phyloP scores from a whole-genome alignment of 1,140 invertebrate species.

The Streblospio benedicti region DNA sequence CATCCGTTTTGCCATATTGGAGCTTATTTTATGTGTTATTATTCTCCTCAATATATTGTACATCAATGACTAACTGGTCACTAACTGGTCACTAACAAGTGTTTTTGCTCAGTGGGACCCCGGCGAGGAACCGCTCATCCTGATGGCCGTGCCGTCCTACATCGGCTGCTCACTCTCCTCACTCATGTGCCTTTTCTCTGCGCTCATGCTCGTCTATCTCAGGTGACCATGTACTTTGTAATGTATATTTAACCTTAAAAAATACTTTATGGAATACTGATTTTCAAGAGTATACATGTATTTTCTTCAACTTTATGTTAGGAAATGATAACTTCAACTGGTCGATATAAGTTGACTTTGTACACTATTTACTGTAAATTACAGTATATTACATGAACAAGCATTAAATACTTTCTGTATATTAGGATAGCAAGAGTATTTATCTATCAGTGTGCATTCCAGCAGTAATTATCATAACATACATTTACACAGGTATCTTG shows the following conservation, averaged over 20 bases:
- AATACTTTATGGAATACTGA: not conserved
- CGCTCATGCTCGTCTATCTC: slow-evolving; percentile 36
- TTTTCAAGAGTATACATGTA: too few relatives aligned
- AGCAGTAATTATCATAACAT: too few relatives aligned
- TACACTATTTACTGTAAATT: too few relatives aligned
- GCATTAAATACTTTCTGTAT: too few relatives aligned
- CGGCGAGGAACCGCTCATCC: slow-evolving; percentile 31
- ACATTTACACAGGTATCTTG: too few relatives aligned
- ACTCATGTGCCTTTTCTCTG: slow-evolving; percentile 34
- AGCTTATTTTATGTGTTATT: not conserved
- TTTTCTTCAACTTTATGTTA: too few relatives aligned
- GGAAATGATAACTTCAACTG: too few relatives aligned
- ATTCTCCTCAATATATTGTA: not conserved
- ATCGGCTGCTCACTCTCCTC: slow-evolving; percentile 40
- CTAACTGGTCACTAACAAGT: not conserved
- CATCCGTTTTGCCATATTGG: not conserved
- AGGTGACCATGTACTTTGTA: slow-evolving; percentile 25
- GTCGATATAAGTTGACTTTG: too few relatives aligned
- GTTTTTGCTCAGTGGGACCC: slow-evolving; percentile 40
- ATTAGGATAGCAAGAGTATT: too few relatives aligned
- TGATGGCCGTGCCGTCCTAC: slow-evolving; percentile 44
- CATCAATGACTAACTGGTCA: not conserved
- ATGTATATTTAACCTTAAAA: not conserved
- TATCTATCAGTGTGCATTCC: too few relatives aligned
- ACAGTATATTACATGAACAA: too few relatives aligned